Conservation (phyloP, 1,140 invertebrate genomes). For the Eulimnadia texana region DNA sequence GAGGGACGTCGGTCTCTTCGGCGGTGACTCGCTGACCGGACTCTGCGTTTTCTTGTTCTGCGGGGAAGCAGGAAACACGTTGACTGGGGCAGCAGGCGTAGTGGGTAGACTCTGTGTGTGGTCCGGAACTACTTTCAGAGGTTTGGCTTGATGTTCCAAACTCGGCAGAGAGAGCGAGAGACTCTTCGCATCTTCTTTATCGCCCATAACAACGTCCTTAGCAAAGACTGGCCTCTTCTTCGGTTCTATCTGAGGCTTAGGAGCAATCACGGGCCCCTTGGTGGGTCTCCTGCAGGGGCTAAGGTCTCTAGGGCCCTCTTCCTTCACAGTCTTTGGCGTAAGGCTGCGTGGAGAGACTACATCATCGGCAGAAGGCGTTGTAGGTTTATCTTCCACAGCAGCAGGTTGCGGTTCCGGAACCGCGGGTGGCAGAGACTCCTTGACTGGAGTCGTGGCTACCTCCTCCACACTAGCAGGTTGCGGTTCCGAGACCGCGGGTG, state of each 20-base stretch:
- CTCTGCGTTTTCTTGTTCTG: not conserved
- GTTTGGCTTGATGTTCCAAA: slow-evolving; percentile 1
- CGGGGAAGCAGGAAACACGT: slow-evolving; percentile 20
- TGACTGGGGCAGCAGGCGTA: not conserved
- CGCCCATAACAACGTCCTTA: not conserved
- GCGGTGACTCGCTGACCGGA: not conserved
- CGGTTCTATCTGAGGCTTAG: not conserved
- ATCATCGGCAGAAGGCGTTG: not conserved
- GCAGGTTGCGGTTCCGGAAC: not conserved
- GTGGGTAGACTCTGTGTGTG: slow-evolving; percentile 5
- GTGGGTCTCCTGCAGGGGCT: not conserved
- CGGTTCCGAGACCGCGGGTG: not conserved
- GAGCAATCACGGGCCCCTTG: not conserved
- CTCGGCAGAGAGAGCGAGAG: slow-evolving; percentile 12
- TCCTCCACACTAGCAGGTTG: not conserved
- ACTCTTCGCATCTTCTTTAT: not conserved
- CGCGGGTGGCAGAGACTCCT: not conserved
- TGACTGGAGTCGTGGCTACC: not conserved
- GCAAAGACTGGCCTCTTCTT: not conserved
- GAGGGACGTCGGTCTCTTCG: not conserved
- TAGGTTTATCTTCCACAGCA: not conserved
- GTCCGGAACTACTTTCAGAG: not conserved
- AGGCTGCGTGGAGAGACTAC: no score
- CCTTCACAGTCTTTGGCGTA: no score
- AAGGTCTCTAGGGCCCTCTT: not conserved